Base-by-base conservation (phyloP, 2,888 invertebrate genomes). In the Melolontha melolontha region DNA sequence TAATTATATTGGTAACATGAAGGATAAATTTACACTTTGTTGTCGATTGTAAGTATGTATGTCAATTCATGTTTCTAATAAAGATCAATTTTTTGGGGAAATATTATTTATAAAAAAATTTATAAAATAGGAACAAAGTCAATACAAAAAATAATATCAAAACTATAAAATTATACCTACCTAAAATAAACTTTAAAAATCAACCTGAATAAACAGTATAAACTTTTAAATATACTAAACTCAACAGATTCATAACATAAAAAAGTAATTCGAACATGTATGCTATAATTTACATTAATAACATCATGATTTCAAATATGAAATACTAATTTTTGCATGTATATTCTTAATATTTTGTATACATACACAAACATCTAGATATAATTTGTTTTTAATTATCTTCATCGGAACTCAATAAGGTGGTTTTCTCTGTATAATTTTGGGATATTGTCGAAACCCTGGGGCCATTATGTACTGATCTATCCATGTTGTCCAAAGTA, bases 401-500 rank as follows among this genome's bases (percentile, higher is more conserved):
- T 83, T 97, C 97, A 81, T 97, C 97, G 74, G 96, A 96, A 86
- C 95, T 96, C 75, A 97, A 89, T 73, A 97, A 88, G 87, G 96
- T 96, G 42, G 97, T 96, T 86, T 97, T 97, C 87, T 97, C 97
- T 84, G 94, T 96, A 86, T 96, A 96, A 84, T 93, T 93, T 78
- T 92, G 91, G 75, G 91, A 89, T 81, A 93, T 93, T 77, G 93
- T 93, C 40, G 93, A 90, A 66, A 93, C 92, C 49, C 92, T 89
- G 77, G 92, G 91, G 39, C 91, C 89, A 59, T 89, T 88, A 50
- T 89, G 82, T 47, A 78, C 75, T 34, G 79, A 75, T 72, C 75
- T 72, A 54, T 78, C 70, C 10, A 76, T 74, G 64, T 51, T 54
- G 68, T 80, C 80, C 68, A 81, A 71, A 64, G 80, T 81, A 72